Conservation (phyloP, 2,797 vertebrate species). For the Gorsachius magnificus region DNA sequence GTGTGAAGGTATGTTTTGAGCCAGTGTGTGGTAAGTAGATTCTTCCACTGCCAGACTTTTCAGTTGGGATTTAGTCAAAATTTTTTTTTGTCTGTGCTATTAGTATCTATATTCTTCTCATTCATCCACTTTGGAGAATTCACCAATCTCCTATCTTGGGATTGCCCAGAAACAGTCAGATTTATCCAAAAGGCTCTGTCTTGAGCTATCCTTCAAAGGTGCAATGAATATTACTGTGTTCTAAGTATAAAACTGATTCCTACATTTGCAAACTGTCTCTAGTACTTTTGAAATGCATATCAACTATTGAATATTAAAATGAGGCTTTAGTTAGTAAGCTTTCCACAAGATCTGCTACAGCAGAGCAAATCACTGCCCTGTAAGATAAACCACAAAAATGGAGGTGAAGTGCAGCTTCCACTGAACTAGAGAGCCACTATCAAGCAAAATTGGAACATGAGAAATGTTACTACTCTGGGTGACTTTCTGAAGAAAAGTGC, state of each 20-base stretch:
- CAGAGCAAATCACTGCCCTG: not conserved
- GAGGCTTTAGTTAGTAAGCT: not conserved
- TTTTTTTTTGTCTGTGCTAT: too few relatives aligned
- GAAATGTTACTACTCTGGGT: not conserved
- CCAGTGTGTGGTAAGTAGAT: too few relatives aligned
- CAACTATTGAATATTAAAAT: not conserved
- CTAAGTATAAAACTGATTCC: not conserved
- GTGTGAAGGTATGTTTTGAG: too few relatives aligned
- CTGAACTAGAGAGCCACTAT: not conserved
- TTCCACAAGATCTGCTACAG: not conserved
- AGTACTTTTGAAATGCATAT: not conserved
- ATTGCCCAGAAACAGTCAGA: not conserved
- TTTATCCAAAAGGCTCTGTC: not conserved
- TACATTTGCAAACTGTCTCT: not conserved
- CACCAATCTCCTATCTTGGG: rapidly evolving
- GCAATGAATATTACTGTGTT: not conserved
- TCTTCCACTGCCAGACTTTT: too few relatives aligned
- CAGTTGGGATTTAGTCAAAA: too few relatives aligned
- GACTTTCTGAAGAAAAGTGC: not conserved
- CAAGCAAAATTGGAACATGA: not conserved
- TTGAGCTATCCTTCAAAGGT: not conserved
- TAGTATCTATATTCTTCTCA: too few relatives aligned
- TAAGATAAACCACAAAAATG: not conserved
- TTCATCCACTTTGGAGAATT: not conserved
- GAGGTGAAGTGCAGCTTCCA: not conserved